A percentile compares a stretch with the other conserved stretches of the same genome.
Evolutionary conservation across 2,797 vertebrate genomes (phyloP).

Genomic region (Moxostoma hubbsi): DNA sequence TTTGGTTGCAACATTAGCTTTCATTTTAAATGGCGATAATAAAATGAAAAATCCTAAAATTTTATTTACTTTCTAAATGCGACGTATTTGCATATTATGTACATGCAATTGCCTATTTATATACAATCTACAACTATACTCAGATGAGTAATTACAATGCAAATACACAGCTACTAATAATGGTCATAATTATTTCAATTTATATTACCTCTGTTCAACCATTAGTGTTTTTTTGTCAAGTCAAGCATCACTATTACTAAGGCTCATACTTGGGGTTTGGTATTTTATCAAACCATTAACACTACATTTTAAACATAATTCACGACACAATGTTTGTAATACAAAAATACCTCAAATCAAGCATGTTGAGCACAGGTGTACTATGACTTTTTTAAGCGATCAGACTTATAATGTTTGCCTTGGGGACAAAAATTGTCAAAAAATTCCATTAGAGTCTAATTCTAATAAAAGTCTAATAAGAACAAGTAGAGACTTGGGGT

Average conservation of each 20-base stretch:
- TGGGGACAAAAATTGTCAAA: not conserved
- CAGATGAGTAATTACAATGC: not conserved
- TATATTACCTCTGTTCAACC: too few species aligned
- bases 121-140: not conserved
- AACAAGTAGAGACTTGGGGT: too few species aligned
- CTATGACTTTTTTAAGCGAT: not conserved
- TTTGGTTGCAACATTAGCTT: too few species aligned
- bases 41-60: not conserved
- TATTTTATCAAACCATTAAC: not conserved
- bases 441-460: too few species aligned
- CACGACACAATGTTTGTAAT: not conserved
- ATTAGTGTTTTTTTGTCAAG: too few species aligned
- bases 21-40: not conserved
- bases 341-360: not conserved
- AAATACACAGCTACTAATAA: too few species aligned
- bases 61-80: not conserved
- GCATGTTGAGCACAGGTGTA: not conserved
- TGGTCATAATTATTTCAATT: too few species aligned
- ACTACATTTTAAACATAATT: not conserved
- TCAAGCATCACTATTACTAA: too few species aligned
- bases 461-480: too few species aligned
- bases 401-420: not conserved
- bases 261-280: too few species aligned
- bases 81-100: not conserved
- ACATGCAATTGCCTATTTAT: not conserved